A percentile compares a stretch with the other conserved stretches of the same genome.
phyloP scores from a whole-genome alignment of 2,797 vertebrate genomes.

The Taenioides sp. region DNA sequence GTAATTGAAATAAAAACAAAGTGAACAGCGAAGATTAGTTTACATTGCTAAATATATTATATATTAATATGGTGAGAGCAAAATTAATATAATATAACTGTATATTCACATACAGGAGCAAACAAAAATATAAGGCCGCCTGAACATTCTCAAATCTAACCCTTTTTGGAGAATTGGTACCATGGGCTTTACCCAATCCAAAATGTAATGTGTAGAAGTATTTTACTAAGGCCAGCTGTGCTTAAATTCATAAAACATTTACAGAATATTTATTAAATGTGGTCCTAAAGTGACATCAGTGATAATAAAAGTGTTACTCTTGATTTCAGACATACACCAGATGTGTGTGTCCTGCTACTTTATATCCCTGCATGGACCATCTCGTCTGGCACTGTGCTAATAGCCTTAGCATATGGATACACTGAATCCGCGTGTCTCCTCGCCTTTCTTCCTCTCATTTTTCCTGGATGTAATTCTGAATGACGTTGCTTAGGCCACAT shows the following conservation, averaged over 20 bases:
- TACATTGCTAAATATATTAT: neutral
- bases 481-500: conserved; percentile 49
- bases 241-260: conserved; percentile 17
- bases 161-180: neutral
- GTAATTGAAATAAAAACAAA: neutral
- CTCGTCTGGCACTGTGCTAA: conserved; percentile 47
- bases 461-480: conserved; percentile 49
- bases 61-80: neutral
- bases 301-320: neutral
- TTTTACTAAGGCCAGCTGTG: conserved; percentile 6
- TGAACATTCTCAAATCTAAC: neutral
- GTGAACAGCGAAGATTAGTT: neutral
- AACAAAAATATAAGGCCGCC: neutral
- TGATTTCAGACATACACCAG: conserved; percentile 45
- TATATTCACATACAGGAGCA: neutral
- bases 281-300: conserved; percentile 1
- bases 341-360: conserved; percentile 60
- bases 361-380: conserved; percentile 57
- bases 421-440: conserved; percentile 41
- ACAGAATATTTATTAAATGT: conserved; percentile 7
- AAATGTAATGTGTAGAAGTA: neutral
- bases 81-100: neutral
- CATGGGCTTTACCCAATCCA: neutral
- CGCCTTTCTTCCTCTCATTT: conserved; percentile 18
- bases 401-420: conserved; percentile 68